A percentile compares a stretch with the other conserved stretches of the same genome.
phyloP scores from a whole-genome alignment of 2,113 vertebrate species.

The Notarius quadriscutis region DNA sequence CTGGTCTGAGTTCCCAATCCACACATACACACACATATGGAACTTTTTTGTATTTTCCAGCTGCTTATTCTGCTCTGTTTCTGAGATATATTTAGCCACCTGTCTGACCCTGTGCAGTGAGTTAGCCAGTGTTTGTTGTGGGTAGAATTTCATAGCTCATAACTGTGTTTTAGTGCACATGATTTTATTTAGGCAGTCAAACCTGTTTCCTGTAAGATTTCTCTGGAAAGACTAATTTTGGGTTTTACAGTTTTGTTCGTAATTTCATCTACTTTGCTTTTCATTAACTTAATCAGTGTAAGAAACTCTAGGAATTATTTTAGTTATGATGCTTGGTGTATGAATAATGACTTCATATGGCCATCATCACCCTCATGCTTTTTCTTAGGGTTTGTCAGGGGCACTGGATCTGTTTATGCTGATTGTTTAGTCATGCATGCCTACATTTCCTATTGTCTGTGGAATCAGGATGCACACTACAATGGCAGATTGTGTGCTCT shows the following conservation, averaged over 20 bases:
- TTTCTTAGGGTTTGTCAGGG: neutral
- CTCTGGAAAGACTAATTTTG: too few relatives aligned
- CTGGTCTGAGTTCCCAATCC: slow-evolving; percentile 28
- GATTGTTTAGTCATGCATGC: slow-evolving; percentile 17
- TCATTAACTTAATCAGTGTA: neutral
- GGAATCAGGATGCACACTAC: slow-evolving; percentile 16
- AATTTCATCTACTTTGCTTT: neutral
- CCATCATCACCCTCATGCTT: neutral
- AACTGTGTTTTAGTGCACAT: slow-evolving; percentile 14
- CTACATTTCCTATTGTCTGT: slow-evolving; percentile 34
- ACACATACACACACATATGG: slow-evolving; percentile 28
- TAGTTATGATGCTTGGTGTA: neutral
- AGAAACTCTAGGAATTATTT: neutral
- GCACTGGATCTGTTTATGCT: slow-evolving; percentile 4
- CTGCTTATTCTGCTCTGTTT: slow-evolving; percentile 62
- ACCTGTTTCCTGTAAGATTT: neutral
- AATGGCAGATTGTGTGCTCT: neutral
- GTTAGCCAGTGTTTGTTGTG: slow-evolving; percentile 56
- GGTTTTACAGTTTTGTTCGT: neutral
- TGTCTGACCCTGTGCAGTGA: slow-evolving; percentile 54
- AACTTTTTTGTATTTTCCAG: slow-evolving; percentile 41
- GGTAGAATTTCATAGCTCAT: slow-evolving; percentile 22
- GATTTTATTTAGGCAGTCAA: slow-evolving; percentile 7
- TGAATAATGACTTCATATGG: neutral
- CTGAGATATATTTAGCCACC: slow-evolving; percentile 66